Percentiles rank a stretch among this genome's conserved stretches.
These are phyloP conservation scores for Drosophila hydei DNA, from an alignment of 1,140 invertebrate species.

Conservation along the genomic window DNA sequence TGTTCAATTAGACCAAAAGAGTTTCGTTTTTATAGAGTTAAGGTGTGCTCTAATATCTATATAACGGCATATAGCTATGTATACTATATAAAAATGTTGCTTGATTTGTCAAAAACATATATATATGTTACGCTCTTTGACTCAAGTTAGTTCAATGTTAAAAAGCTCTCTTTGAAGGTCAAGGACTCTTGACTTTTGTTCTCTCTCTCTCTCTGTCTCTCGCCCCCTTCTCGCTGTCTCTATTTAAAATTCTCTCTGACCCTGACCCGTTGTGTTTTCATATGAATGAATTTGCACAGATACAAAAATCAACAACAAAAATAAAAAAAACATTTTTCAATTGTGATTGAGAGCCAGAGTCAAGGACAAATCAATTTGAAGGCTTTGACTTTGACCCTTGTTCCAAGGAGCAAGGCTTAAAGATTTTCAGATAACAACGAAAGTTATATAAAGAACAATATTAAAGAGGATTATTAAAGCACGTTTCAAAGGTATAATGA, in stretches of 20 bases:
- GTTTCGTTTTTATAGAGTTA: no score
- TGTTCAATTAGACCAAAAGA: no score
- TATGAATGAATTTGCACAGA: constrained; percentile 12
- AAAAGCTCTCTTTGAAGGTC: no score
- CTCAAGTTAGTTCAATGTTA: neutral
- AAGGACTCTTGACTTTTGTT: neutral
- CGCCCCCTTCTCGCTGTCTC: neutral
- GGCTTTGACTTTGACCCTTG: neutral
- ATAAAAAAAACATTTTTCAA: constrained; percentile 4
- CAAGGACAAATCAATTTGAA: neutral
- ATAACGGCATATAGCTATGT: no score
- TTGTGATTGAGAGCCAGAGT: neutral
- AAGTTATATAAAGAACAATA: constrained; percentile 1
- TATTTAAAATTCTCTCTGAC: constrained; percentile 22
- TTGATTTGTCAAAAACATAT: no score
- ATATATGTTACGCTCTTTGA: no score
- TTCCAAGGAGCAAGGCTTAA: neutral
- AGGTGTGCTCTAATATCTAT: no score
- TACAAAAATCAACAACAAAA: no score
- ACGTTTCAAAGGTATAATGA: no score
- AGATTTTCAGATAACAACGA: neutral
- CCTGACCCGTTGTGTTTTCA: constrained; percentile 47
- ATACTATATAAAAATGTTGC: no score
- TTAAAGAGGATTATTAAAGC: no score
- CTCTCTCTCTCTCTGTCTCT: neutral